phyloP scores from a whole-genome alignment of 2,888 invertebrate genomes.

The Calameuta filiformis region DNA sequence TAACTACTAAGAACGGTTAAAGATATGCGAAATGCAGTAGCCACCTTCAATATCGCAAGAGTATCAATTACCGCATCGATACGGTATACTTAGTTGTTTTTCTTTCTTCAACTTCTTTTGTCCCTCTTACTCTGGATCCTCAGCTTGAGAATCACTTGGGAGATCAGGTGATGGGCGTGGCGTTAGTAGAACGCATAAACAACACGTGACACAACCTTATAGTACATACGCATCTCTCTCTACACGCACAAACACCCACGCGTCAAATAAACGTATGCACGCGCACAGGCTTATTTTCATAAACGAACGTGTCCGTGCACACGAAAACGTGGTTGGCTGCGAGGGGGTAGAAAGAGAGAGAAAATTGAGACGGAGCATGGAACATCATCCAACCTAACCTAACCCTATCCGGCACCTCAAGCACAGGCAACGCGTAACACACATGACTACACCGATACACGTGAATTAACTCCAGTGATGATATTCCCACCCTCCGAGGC shows the following conservation, averaged over 20 bases:
- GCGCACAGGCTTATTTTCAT: conserved; percentile 20
- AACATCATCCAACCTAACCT: conserved; percentile 1
- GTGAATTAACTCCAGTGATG: background rate
- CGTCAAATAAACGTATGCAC: conserved; percentile 1
- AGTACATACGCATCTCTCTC: conserved; percentile 8
- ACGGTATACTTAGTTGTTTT: background rate
- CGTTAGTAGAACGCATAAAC: conserved; percentile 25
- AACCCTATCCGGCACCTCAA: background rate
- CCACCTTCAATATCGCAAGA: background rate
- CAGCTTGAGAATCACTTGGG: conserved; percentile 21
- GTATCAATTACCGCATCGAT: background rate
- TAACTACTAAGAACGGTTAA: background rate
- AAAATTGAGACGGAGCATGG: background rate
- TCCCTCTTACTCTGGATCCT: conserved; percentile 1
- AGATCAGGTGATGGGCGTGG: conserved; percentile 25
- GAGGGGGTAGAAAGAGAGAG: background rate
- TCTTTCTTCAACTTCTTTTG: background rate
- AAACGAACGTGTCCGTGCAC: conserved; percentile 21
- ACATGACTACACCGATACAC: background rate
- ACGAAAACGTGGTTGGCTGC: conserved; percentile 10
- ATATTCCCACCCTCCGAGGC: background rate
- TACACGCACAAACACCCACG: conserved; percentile 8
- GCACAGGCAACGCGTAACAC: background rate
- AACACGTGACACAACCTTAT: conserved; percentile 19
- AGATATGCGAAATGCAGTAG: background rate